Conservation (phyloP, 1,140 invertebrate species). For the Planococcus citri region DNA sequence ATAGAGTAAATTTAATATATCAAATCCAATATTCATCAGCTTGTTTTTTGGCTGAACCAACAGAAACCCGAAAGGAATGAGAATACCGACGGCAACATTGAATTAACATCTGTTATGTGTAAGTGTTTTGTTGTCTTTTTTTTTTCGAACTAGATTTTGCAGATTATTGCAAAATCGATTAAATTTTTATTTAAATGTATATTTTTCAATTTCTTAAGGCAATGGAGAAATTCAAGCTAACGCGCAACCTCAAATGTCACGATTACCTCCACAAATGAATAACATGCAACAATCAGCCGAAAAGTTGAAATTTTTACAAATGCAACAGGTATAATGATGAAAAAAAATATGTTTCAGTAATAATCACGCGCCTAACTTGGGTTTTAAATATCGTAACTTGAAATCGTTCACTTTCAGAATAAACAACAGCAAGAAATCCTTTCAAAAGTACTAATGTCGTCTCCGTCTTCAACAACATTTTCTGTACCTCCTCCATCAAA, state of each 20-base stretch:
- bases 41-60: neutral
- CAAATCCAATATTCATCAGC: no score
- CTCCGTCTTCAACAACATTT: slow-evolving; percentile 34
- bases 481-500: slow-evolving; percentile 23
- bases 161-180: neutral
- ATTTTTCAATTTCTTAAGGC: neutral
- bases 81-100: neutral
- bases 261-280: neutral
- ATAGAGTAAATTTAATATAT: no score
- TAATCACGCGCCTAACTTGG: neutral
- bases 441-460: slow-evolving; percentile 23
- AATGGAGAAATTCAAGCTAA: neutral
- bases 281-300: neutral
- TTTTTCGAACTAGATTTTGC: no score
- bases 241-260: neutral
- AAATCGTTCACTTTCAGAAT: neutral
- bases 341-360: neutral
- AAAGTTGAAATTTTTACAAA: neutral
- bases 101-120: neutral
- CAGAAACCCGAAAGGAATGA: neutral
- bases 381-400: neutral
- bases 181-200: neutral
- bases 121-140: no score
- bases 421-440: slow-evolving; percentile 30
- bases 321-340: neutral